A percentile compares a stretch with the other conserved stretches of the same genome.
Conservation (phyloP, 2,113 vertebrate species). For the Nycticebus coucang region DNA sequence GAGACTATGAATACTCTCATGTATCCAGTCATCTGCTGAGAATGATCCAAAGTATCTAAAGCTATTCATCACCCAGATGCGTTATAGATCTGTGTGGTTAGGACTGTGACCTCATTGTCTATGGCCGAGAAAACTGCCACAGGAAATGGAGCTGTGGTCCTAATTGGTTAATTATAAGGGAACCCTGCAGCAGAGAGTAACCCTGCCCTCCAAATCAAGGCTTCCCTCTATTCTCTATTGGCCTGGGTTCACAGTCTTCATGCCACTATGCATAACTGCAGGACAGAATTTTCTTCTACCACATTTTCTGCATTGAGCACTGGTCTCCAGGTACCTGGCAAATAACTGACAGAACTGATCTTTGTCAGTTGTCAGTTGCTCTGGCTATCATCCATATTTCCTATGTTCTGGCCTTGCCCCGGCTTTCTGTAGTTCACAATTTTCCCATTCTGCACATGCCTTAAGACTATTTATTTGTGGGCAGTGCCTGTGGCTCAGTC, state of each 20-base stretch:
- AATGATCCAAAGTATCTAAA: conserved; percentile 55
- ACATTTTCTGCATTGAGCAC: background rate
- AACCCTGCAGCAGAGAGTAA: conserved; percentile 41
- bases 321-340: background rate
- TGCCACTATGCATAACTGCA: background rate
- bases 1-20: conserved; percentile 35
- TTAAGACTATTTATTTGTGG: conserved; percentile 31
- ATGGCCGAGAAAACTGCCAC: conserved; percentile 42
- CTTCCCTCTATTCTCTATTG: background rate
- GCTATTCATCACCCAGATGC: conserved; percentile 47
- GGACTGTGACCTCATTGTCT: conserved; percentile 63
- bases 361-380: background rate
- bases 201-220: conserved; percentile 41
- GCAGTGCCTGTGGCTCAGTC: too few relatives aligned
- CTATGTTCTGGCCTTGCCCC: background rate
- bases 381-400: background rate
- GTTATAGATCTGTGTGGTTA: conserved; percentile 50
- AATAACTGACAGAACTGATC: background rate
- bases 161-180: conserved; percentile 63
- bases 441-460: background rate
- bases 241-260: background rate
- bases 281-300: conserved; percentile 4
- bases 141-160: conserved; percentile 32
- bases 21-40: conserved; percentile 20
- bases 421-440: background rate